A percentile compares a stretch with the other conserved stretches of the same genome.
phyloP scores from a whole-genome alignment of 2,888 invertebrate species.

The Parthenolecanium corni region DNA sequence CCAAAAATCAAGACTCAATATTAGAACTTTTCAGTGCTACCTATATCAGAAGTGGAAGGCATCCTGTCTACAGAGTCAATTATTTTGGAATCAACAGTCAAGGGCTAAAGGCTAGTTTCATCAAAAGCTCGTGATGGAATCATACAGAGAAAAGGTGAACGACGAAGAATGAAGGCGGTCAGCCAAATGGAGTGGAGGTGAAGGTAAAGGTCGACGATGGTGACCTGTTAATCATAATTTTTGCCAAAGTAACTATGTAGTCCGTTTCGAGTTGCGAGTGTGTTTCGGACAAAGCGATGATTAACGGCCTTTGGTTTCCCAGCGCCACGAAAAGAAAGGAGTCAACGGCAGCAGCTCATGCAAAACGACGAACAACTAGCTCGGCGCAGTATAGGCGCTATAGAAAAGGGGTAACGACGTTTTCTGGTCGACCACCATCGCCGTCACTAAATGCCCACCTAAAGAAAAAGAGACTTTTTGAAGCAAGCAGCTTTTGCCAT shows the following conservation, averaged over 20 bases:
- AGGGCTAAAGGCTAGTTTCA: too few species aligned
- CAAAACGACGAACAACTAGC: background rate
- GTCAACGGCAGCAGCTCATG: too few species aligned
- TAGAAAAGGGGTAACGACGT: constrained; percentile 15
- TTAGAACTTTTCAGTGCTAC: too few species aligned
- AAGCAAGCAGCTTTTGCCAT: constrained; percentile 2
- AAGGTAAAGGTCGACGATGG: background rate
- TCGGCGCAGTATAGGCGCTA: background rate
- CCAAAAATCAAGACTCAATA: too few species aligned
- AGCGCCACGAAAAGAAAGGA: background rate
- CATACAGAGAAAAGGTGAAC: too few species aligned
- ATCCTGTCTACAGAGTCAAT: too few species aligned
- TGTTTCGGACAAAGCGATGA: constrained; percentile 34
- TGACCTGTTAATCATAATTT: constrained; percentile 27
- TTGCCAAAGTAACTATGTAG: constrained; percentile 20
- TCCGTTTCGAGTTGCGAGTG: constrained; percentile 15
- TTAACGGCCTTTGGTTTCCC: constrained; percentile 33
- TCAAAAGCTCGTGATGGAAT: too few species aligned
- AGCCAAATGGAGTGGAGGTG: too few species aligned
- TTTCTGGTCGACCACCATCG: background rate
- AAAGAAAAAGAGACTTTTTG: background rate
- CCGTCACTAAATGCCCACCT: background rate
- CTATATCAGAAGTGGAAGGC: too few species aligned
- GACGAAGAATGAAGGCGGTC: too few species aligned
- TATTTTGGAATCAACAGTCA: too few species aligned